Evolutionary conservation across 2,888 invertebrate species (phyloP).

Genomic region (Chelonus formosanus): DNA sequence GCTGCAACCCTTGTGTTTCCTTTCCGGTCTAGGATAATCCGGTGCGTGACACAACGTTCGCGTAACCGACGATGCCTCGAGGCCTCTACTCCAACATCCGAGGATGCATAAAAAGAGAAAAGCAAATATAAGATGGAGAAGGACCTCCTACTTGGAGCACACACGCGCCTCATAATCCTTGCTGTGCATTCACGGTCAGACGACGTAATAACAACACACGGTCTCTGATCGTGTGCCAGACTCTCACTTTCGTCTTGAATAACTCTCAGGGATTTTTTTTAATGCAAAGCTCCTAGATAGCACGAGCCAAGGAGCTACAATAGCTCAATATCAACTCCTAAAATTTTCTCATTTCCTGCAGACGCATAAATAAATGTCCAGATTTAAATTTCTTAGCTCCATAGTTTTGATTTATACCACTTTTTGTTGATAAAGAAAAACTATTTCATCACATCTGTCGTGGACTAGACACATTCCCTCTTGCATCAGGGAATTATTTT

Average conservation of each 20-base stretch:
- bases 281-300: constrained; percentile 52
- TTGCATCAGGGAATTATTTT: no score
- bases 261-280: constrained; percentile 52
- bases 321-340: background rate
- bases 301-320: constrained; percentile 24
- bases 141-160: constrained; percentile 36
- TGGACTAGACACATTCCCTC: no score
- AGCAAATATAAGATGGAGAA: constrained; percentile 27
- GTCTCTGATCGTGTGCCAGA: constrained; percentile 30
- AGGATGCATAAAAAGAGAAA: constrained; percentile 19
- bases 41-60: constrained; percentile 56
- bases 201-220: constrained; percentile 38
- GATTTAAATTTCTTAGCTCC: background rate
- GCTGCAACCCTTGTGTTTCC: constrained; percentile 42
- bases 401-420: background rate
- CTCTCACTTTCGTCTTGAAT: constrained; percentile 48
- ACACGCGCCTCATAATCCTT: constrained; percentile 55
- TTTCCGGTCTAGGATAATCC: constrained; percentile 50
- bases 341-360: background rate
- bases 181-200: constrained; percentile 56
- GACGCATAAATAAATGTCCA: background rate
- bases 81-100: constrained; percentile 1
- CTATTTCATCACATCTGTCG: no score
- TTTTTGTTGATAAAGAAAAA: background rate
- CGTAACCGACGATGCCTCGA: constrained; percentile 50